phyloP scores from a whole-genome alignment of 53 echinoderm and acorn worm species.

The Mesocentrotus franciscanus region DNA sequence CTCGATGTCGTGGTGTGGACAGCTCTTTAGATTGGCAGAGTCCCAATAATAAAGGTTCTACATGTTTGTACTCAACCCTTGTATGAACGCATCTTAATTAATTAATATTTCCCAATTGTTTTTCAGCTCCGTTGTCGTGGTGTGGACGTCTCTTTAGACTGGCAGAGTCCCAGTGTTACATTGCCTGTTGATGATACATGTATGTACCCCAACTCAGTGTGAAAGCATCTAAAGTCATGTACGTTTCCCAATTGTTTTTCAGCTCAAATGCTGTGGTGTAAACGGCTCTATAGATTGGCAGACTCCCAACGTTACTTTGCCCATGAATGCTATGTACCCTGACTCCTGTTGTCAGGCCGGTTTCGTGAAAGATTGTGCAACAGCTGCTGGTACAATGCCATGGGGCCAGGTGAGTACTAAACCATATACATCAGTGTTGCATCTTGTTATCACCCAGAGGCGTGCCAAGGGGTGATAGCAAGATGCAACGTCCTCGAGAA shows the following conservation, averaged over 20 bases:
- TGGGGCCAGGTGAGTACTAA: background rate
- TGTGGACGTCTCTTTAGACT: background rate
- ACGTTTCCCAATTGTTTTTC: background rate
- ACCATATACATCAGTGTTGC: background rate
- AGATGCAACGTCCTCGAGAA: too few species aligned
- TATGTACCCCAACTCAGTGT: slow-evolving; percentile 49
- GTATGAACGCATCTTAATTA: too few species aligned
- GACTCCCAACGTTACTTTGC: slow-evolving; percentile 1
- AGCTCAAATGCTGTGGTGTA: slow-evolving; percentile 74
- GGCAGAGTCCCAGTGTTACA: background rate
- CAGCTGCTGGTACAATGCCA: background rate
- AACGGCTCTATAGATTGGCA: slow-evolving; percentile 56
- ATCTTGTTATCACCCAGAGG: too few species aligned
- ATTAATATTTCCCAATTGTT: background rate
- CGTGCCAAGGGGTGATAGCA: too few species aligned
- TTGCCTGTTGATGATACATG: background rate
- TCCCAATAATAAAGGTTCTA: too few species aligned
- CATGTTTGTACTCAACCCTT: too few species aligned
- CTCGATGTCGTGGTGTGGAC: too few species aligned
- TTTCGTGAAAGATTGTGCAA: background rate
- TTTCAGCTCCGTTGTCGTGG: background rate
- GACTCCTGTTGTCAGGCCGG: slow-evolving; percentile 61
- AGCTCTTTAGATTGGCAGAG: too few species aligned
- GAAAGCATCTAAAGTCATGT: too few species aligned
- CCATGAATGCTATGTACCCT: background rate